Evolutionary conservation across 2,797 vertebrate genomes (phyloP), one percentile per base, ranked within the genome.

Genomic region (Cryptoprocta ferox): DNA sequence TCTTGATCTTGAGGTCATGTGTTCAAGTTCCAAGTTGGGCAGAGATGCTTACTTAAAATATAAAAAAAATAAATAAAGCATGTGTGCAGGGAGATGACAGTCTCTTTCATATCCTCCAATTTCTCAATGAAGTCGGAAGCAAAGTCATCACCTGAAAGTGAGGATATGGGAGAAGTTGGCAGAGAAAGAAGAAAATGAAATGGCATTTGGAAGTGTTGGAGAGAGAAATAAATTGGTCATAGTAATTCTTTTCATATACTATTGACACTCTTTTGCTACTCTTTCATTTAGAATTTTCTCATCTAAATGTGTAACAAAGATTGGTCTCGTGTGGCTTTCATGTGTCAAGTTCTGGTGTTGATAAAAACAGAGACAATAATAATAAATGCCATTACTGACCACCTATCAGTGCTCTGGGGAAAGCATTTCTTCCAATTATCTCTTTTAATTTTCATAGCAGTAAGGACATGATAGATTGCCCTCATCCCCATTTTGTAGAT

Each of bases 221-320:
- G 39, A 76, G 85, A 84, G 12, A 50, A 50, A 93, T 70, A 90
- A 90, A 82, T 13, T 78, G 32, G 32, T 80, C 37, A 26, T 28
- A 48, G 24, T 12, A 48, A 71, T 45, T 86, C n/a, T 82, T 73
- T 89, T 73, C 12, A 79, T 21, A 35, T 65, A 21, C 26, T 21
- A 37, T 30, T 78, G 85, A 86, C 61, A 26, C 19, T 53, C 19
- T 73, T 79, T 56, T 50, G 16, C 39, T 39, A 32, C 48, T 79
- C 63, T 91, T 84, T 53, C 45, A 93, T 73, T 78, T 92, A 70
- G 39, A 83, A 88, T 76, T 94, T 96, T 73, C 28, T 70, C 42
- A 73, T 42, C 65, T 39, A 86, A 26, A 89, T 92, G 93, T 89
- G 50, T 50, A 66, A 65, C 19, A 68, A 50, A 78, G 83, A 73